Evolutionary conservation across 2,113 vertebrate genomes (phyloP).

Genomic region (Gobio gobio): DNA sequence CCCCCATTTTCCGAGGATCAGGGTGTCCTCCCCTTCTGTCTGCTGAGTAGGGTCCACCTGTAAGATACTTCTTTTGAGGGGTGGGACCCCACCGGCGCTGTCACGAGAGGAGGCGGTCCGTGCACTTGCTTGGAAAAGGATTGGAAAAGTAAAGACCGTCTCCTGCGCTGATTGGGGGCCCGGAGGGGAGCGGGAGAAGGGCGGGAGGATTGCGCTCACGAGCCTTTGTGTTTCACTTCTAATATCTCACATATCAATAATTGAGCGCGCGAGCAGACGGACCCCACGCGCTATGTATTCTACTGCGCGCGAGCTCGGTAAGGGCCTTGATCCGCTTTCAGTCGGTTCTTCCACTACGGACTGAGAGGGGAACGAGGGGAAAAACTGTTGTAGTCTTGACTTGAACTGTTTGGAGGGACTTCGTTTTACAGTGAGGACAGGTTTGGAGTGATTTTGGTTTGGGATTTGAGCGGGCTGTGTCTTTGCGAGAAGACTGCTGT

Average conservation of each 20-base stretch:
- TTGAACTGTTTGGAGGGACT: constrained; percentile 40
- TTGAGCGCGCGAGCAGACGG: constrained; percentile 81
- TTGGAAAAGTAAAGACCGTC: constrained; percentile 73
- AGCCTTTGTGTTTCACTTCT: constrained; percentile 85
- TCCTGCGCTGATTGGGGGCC: constrained; percentile 70
- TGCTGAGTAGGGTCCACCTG: constrained; percentile 57
- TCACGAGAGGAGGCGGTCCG: constrained; percentile 63
- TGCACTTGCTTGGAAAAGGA: constrained; percentile 53
- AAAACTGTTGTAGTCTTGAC: constrained; percentile 9
- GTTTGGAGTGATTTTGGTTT: constrained; percentile 23
- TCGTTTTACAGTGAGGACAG: constrained; percentile 31
- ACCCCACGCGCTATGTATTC: constrained; percentile 80
- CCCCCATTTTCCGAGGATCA: constrained; percentile 37
- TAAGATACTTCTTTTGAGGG: constrained; percentile 48
- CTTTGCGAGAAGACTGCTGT: constrained; percentile 36
- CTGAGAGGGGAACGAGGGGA: constrained; percentile 63
- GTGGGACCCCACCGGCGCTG: constrained; percentile 44
- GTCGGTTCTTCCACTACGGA: constrained; percentile 64
- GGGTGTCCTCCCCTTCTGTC: constrained; percentile 31
- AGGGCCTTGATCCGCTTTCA: constrained; percentile 72
- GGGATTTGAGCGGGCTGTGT: constrained; percentile 36
- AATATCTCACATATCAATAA: constrained; percentile 84
- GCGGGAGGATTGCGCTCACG: constrained; percentile 69
- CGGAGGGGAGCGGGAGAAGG: constrained; percentile 64
- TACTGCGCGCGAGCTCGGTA: constrained; percentile 72